Evolutionary conservation across 2,113 vertebrate genomes (phyloP).

Genomic region (Coptodon bakossiorum): DNA sequence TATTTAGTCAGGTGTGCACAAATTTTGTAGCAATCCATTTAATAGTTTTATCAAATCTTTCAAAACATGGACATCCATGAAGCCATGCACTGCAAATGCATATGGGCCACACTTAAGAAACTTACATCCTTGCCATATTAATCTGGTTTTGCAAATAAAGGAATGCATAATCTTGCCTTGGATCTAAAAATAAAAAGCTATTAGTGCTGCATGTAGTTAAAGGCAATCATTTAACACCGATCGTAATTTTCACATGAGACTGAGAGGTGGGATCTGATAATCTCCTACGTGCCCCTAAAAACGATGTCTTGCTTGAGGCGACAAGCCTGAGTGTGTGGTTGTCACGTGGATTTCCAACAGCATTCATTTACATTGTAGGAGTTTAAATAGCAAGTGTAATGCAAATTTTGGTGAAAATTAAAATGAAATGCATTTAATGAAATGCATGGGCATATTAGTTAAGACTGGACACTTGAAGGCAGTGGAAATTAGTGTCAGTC

Average conservation of each 20-base stretch:
- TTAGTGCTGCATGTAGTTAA: conserved; percentile 8
- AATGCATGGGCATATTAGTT: neutral
- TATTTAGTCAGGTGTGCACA: neutral
- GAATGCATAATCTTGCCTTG: neutral
- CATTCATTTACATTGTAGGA: neutral
- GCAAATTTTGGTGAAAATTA: neutral
- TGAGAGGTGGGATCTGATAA: neutral
- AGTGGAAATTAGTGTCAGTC: neutral
- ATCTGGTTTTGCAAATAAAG: neutral
- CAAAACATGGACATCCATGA: neutral
- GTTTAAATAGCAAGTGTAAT: neutral
- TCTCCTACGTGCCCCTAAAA: neutral
- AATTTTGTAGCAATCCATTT: neutral
- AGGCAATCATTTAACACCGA: neutral
- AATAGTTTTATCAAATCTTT: neutral
- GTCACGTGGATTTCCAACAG: neutral
- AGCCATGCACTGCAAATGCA: neutral
- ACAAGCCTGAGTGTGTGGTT: neutral
- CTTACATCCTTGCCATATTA: neutral
- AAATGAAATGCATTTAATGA: neutral
- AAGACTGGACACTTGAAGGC: neutral
- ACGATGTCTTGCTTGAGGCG: neutral
- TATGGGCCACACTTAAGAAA: neutral
- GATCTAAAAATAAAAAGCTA: conserved; percentile 9
- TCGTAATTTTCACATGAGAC: neutral